These are phyloP conservation scores for Ormyrus rosae DNA, from an alignment of 2,888 invertebrate species.

Conservation along the genomic window DNA sequence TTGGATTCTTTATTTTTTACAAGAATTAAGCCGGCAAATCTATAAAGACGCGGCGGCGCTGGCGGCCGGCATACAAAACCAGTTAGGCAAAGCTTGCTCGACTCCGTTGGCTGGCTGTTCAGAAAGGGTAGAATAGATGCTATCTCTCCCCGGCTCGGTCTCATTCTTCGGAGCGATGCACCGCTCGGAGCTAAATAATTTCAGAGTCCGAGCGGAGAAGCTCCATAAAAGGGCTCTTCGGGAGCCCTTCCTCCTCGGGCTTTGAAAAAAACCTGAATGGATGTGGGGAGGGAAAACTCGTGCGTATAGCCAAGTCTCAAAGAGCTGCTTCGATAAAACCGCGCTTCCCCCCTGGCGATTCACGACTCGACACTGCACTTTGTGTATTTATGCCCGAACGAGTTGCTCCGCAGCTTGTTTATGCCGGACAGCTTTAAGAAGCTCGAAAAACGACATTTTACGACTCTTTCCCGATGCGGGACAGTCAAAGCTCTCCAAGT, in stretches of 20 bases:
- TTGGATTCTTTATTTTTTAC: too few relatives aligned
- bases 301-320: too few relatives aligned
- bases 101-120: neutral
- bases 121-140: conserved; percentile 40
- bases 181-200: conserved; percentile 52
- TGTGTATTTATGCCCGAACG: too few relatives aligned
- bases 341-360: too few relatives aligned
- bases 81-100: neutral
- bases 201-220: conserved; percentile 41
- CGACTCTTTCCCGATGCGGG: too few relatives aligned
- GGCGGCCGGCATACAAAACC: neutral
- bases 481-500: too few relatives aligned
- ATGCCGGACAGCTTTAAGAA: too few relatives aligned
- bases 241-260: neutral
- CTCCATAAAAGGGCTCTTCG: conserved; percentile 47
- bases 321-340: too few relatives aligned
- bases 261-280: conserved; percentile 45
- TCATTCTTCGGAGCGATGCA: conserved; percentile 39
- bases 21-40: too few relatives aligned
- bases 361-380: too few relatives aligned
- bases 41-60: neutral
- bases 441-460: too few relatives aligned
- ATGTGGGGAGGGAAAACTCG: conserved; percentile 8
- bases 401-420: too few relatives aligned
- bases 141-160: conserved; percentile 16